Evolutionary conservation across 2,888 invertebrate species (phyloP).

Genomic region (Lepidocyrtoides sp.): DNA sequence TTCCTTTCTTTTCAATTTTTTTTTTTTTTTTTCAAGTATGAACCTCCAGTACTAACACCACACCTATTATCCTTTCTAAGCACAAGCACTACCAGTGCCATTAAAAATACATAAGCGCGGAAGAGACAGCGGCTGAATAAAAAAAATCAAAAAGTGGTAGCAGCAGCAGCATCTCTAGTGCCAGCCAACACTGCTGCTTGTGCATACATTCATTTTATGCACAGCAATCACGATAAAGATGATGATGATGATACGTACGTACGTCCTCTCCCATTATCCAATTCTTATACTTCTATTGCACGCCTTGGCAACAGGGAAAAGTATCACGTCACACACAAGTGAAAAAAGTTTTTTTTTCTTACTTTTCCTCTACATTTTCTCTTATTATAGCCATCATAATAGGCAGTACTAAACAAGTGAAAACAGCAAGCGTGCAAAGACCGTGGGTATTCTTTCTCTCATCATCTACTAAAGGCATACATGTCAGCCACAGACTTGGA

Average conservation of each 20-base stretch:
- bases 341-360: too few species aligned
- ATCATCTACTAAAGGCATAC: neutral
- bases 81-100: neutral
- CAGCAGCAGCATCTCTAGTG: too few species aligned
- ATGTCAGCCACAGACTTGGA: constrained; percentile 6
- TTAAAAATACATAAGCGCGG: constrained; percentile 59
- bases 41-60: too few species aligned
- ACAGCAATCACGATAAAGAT: constrained; percentile 3
- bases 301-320: neutral
- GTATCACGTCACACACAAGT: neutral
- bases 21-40: neutral
- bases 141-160: too few species aligned
- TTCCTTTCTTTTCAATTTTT: neutral
- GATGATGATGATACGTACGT: too few species aligned
- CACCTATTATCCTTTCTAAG: too few species aligned
- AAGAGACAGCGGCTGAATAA: neutral
- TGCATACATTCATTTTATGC: constrained; percentile 1
- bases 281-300: too few species aligned
- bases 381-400: neutral
- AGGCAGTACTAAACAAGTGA: neutral
- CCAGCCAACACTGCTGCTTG: too few species aligned
- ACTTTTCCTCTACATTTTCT: too few species aligned
- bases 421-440: neutral
- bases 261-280: neutral
- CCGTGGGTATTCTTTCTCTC: neutral